Percentiles rank a stretch among this genome's conserved stretches.
Evolutionary conservation across 2,113 vertebrate genomes (phyloP).

Genomic region (Hemiprocne comata): DNA sequence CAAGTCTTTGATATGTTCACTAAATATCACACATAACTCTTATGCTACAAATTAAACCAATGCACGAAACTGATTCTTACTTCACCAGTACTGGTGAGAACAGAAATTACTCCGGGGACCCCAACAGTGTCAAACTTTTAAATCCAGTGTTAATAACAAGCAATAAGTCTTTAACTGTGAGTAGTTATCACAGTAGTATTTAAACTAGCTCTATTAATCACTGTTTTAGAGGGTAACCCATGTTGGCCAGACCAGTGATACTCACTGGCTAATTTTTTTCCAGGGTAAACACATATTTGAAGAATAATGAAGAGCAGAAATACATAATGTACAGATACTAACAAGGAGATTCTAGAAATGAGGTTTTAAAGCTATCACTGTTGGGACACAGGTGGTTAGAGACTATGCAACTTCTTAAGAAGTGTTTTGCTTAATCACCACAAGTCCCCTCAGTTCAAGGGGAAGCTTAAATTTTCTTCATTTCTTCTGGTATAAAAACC

Average conservation of each 20-base stretch:
- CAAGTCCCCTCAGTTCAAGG: not conserved
- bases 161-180: not conserved
- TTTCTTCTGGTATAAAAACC: not conserved
- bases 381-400: not conserved
- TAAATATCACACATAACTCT: not conserved
- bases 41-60: not conserved
- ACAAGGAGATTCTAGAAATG: not conserved
- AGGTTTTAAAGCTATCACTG: not conserved
- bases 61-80: not conserved
- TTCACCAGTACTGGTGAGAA: not conserved
- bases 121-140: not conserved
- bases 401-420: not conserved
- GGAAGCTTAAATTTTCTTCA: not conserved
- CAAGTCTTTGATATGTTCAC: not conserved
- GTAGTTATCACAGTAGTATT: not conserved
- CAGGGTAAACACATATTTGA: not conserved
- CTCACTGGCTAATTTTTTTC: not conserved
- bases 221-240: not conserved
- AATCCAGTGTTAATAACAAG: not conserved
- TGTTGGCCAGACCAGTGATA: not conserved
- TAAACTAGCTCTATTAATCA: not conserved
- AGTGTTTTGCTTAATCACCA: not conserved
- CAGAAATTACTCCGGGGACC: not conserved
- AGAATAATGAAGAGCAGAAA: not conserved
- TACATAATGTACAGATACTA: not conserved